Evolutionary conservation across 2,888 invertebrate genomes (phyloP).

Genomic region (Axea sp.): DNA sequence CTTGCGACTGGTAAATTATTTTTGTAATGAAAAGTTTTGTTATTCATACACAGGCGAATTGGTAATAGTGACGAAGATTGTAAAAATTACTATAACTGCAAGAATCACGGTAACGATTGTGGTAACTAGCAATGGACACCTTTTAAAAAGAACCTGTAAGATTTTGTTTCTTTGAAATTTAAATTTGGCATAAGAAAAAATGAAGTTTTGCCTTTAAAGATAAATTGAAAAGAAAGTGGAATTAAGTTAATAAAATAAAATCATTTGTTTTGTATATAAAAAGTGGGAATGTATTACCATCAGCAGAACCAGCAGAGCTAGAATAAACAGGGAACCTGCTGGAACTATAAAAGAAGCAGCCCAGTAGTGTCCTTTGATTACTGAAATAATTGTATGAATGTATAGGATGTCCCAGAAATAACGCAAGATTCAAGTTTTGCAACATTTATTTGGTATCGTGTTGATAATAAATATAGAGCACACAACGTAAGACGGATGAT

Average conservation of each 20-base stretch:
- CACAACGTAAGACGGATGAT: too few species aligned
- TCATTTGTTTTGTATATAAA: too few species aligned
- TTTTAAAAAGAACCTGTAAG: slow-evolving; percentile 79
- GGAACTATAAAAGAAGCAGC: slow-evolving; percentile 71
- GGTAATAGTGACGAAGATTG: slow-evolving; percentile 72
- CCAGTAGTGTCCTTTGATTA: slow-evolving; percentile 70
- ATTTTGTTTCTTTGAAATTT: too few species aligned
- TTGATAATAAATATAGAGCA: too few species aligned
- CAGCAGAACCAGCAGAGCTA: slow-evolving; percentile 69
- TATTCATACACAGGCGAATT: slow-evolving; percentile 69
- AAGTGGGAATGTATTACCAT: too few species aligned
- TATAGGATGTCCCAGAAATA: too few species aligned
- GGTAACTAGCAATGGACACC: slow-evolving; percentile 80
- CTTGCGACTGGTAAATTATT: too few species aligned
- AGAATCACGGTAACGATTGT: slow-evolving; percentile 79
- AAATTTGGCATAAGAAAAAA: too few species aligned
- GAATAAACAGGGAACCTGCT: slow-evolving; percentile 70
- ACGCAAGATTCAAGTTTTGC: too few species aligned
- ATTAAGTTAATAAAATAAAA: too few species aligned
- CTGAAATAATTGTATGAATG: slow-evolving; percentile 59
- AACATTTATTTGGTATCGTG: too few species aligned
- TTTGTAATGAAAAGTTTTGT: neutral
- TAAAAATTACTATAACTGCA: slow-evolving; percentile 78
- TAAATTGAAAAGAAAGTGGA: neutral
- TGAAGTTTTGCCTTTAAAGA: too few species aligned